Conservation (phyloP, 2,797 vertebrate species). For the Sebastiscus albofasciatus region DNA sequence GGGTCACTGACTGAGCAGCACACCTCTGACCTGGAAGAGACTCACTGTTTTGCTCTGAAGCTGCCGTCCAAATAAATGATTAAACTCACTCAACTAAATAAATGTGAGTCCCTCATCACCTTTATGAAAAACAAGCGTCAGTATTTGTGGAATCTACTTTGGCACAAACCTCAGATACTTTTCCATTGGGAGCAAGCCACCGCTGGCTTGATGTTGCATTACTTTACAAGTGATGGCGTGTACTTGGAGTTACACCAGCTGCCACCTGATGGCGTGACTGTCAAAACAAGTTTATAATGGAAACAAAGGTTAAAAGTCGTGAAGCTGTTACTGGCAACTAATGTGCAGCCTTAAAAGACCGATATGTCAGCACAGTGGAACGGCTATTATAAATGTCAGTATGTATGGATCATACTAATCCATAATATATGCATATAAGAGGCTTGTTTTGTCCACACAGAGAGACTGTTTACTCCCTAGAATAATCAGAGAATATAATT, state of each 20-base stretch:
- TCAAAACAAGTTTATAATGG: conserved; percentile 48
- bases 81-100: no score
- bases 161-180: not conserved
- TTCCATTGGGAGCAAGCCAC: not conserved
- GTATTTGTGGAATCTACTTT: not conserved
- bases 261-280: not conserved
- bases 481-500: not conserved
- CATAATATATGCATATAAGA: not conserved
- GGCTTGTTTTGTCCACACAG: not conserved
- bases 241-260: not conserved
- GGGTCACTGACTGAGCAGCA: not conserved
- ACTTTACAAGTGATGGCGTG: conserved; percentile 10
- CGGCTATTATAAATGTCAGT: not conserved
- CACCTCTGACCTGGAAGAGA: not conserved
- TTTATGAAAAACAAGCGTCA: not conserved
- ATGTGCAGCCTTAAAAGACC: not conserved
- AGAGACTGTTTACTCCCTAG: not conserved
- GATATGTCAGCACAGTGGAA: not conserved
- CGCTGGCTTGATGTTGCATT: not conserved
- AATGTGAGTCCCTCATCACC: no score
- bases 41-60: not conserved
- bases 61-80: not conserved
- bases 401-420: not conserved
- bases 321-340: not conserved
- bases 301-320: conserved; percentile 23